Base-by-base conservation (phyloP, 1,140 invertebrate genomes). In the Monochamus saltuarius region DNA sequence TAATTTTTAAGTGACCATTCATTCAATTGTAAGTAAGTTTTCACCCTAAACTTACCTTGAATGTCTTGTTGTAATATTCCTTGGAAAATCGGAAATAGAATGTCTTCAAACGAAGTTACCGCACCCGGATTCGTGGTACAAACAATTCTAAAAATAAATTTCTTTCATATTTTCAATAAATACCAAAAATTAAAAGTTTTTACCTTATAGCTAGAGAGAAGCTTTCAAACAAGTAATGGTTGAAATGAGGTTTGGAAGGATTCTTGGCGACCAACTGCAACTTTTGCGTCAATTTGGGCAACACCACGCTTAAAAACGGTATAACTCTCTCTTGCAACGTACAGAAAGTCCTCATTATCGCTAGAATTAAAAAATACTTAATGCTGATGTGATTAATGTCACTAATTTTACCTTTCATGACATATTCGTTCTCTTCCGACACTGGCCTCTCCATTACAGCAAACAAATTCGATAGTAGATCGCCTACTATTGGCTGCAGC, bases 181-280 rank as follows among this genome's bases (percentile, higher is more conserved):
- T 53, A 40, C n/a, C 14, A 56, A 66, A 9, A 1, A 7, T 39
- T 36, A 58, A 50, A 58, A 38, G 8, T 35, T 36, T 36, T 34
- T n/a, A 88, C 83, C 86, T 89, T 17, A 98, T 91, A 8, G 89
- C 87, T 35, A 99, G 79, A 46, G 92, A 90, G 17, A 99, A 79
- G 0, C 90, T 92, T 80, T 99, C 97, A 78, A 99, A 99, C 1
- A 99, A 80, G 79, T 93, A 98, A 76, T 99, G 96, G 81, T 98
- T 98, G 77, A 98, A 99, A 76, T 97, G 91, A 0, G 97, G 96
- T 68, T 94, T 92, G 68, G 90, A 94, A 0, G 96, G 96, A 82
- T 98, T 98, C 80, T 91, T 94, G 39, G 94, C 84, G n/a, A 96
- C 94, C 7, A 85, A 73, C 6, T 85, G 78, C 2, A 99, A 77